Evolutionary conservation across 2,888 invertebrate genomes (phyloP).

Genomic region (Dioctria rufipes): DNA sequence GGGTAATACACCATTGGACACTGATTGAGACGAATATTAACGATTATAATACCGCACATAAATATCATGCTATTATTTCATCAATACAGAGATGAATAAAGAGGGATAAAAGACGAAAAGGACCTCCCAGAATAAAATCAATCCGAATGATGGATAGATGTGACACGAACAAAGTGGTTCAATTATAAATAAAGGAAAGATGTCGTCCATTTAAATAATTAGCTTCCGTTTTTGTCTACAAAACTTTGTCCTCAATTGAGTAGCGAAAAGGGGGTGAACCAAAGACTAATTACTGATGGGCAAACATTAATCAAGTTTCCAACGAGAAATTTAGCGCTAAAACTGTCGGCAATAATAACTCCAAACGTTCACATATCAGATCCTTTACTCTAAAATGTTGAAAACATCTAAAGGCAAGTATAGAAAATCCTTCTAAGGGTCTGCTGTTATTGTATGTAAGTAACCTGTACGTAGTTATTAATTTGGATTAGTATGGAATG

Average conservation of each 20-base stretch:
- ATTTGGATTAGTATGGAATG: conserved; percentile 26
- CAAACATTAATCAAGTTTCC: conserved; percentile 57
- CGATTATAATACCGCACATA: conserved; percentile 36
- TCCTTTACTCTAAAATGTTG: background rate
- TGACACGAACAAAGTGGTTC: conserved; percentile 58
- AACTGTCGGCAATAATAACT: conserved; percentile 53
- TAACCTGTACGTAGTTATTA: conserved; percentile 36
- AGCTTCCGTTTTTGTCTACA: conserved; percentile 52
- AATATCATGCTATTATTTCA: conserved; percentile 18
- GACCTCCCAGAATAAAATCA: conserved; percentile 53
- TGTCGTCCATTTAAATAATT: conserved; percentile 59
- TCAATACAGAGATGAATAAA: conserved; percentile 36
- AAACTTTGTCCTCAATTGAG: conserved; percentile 44
- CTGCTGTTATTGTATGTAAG: background rate
- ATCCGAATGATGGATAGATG: conserved; percentile 57
- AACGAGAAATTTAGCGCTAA: conserved; percentile 56
- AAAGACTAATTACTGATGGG: conserved; percentile 58
- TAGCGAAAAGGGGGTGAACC: conserved; percentile 43
- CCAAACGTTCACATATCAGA: conserved; percentile 33
- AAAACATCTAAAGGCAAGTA: background rate
- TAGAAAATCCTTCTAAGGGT: conserved; percentile 28
- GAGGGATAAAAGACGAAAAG: conserved; percentile 35
- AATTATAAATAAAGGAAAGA: conserved; percentile 57
- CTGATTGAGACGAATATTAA: conserved; percentile 47
- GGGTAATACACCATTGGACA: background rate